Percentiles rank a stretch among this genome's conserved stretches.
Evolutionary conservation across 2,797 vertebrate genomes (phyloP).

Genomic region (Erethizon dorsatum): DNA sequence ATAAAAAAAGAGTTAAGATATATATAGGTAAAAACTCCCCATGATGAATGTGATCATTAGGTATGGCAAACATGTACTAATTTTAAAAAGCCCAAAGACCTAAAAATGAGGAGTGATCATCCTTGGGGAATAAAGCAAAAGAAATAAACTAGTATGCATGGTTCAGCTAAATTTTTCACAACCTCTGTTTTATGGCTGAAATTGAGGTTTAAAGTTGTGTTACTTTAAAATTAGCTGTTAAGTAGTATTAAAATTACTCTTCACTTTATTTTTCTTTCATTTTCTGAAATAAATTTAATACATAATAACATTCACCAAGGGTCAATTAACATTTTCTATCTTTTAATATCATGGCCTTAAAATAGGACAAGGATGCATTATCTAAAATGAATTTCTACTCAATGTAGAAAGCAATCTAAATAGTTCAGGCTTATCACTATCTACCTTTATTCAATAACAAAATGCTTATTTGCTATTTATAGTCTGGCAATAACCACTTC

Average conservation of each 20-base stretch:
- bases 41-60: not conserved
- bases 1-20: not conserved
- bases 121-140: not conserved
- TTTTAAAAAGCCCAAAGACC: not conserved
- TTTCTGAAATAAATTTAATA: conserved; percentile 12
- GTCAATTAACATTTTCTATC: conserved; percentile 35
- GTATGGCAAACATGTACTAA: not conserved
- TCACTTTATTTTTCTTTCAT: conserved; percentile 39
- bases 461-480: conserved; percentile 51
- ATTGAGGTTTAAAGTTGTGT: not conserved
- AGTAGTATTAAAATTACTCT: not conserved
- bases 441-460: conserved; percentile 40
- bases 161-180: not conserved
- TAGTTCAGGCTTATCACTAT: not conserved
- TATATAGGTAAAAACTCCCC: not conserved
- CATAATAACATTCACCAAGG: not conserved
- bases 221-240: conserved; percentile 33
- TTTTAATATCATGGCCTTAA: conserved; percentile 41
- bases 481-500: conserved; percentile 60
- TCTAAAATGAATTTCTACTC: not conserved
- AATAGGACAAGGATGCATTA: not conserved
- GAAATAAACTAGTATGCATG: not conserved
- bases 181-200: not conserved
- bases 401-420: conserved; percentile 7
- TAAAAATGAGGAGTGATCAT: not conserved